Base-by-base conservation (phyloP, 2,888 invertebrate species). In the Nymphalis c-album region DNA sequence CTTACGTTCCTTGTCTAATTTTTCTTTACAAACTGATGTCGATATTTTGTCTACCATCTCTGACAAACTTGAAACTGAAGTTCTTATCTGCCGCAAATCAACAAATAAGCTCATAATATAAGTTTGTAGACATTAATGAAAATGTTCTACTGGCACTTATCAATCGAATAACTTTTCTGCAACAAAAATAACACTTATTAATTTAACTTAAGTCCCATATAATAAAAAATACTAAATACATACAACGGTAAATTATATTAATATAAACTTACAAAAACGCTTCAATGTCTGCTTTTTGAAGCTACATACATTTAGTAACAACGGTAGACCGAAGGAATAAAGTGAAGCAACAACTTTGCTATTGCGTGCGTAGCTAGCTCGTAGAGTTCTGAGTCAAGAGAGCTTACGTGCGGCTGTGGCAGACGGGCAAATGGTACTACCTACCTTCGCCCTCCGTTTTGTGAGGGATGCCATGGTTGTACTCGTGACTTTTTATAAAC, bases 11-110 rank as follows among this genome's bases (percentile, higher is more conserved):
- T 82, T 81, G 71, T 77, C 71, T 62, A 75, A 75, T 69, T 80
- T 85, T 51, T 87, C 85, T 80, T 84, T 86, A 35, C 73, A 72
- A 7, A 87, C 85, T 40, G 85, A 78, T 20, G 85, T 82, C 60
- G 92, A 88, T 81, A 92, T 87, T 76, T 90, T 90, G 74, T 92
- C 92, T 55, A 92, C 92, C 91, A 92, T 91, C 71, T 91, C 89
- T 4, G 92, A 91, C 26, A 92, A 83, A 71, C 90, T 92, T 75
- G 87, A 86, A 76, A 92, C 91, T 66, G 92, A 92, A 68, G 91
- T 85, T 77, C 90, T 91, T 74, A 92, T 90, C 75, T 90, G 90
- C 71, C 92, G 85, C 79, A 92, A 85, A 80, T 92, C 91, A 73
- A 92, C 91, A 77, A 91, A 92, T 80, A 92, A 85, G 81, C 92